phyloP scores from a whole-genome alignment of 2,888 invertebrate genomes.

The Brachycybe producta region DNA sequence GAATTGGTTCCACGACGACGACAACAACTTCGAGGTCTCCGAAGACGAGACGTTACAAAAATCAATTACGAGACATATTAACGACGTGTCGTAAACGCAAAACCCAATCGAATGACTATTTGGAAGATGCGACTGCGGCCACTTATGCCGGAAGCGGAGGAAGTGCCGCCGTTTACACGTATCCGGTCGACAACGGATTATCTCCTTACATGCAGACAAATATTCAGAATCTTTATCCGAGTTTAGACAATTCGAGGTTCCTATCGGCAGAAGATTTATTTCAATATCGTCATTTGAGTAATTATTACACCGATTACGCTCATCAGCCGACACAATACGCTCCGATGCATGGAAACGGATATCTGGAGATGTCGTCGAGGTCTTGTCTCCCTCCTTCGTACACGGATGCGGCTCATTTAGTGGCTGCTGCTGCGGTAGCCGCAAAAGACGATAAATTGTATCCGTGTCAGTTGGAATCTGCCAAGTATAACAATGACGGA shows the following conservation, averaged over 20 bases:
- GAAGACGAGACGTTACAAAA: conserved; percentile 78
- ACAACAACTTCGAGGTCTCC: conserved; percentile 39
- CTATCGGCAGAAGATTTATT: conserved; percentile 70
- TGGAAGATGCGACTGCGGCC: conserved; percentile 19
- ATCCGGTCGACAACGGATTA: conserved; percentile 46
- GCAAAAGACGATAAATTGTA: conserved; percentile 43
- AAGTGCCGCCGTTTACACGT: conserved; percentile 38
- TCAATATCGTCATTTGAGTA: conserved; percentile 74
- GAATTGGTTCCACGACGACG: conserved; percentile 28
- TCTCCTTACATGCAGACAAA: conserved; percentile 50
- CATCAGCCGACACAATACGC: conserved; percentile 21
- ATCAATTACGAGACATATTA: conserved; percentile 79
- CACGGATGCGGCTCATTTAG: conserved; percentile 18
- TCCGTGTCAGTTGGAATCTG: conserved; percentile 43
- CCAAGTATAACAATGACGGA: conserved; percentile 2
- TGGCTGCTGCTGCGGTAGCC: conserved; percentile 19
- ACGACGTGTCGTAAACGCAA: conserved; percentile 79
- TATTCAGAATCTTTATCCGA: conserved; percentile 42
- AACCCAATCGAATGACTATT: conserved; percentile 28
- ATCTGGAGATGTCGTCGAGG: conserved; percentile 52
- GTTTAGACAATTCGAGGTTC: conserved; percentile 50
- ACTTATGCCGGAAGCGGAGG: too few relatives aligned
- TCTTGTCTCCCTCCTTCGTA: conserved; percentile 42
- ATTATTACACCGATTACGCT: conserved; percentile 60
- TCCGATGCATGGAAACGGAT: conserved; percentile 62